These are phyloP conservation scores for Lonchura striata DNA, from an alignment of 2,113 vertebrate species.

Conservation along the genomic window DNA sequence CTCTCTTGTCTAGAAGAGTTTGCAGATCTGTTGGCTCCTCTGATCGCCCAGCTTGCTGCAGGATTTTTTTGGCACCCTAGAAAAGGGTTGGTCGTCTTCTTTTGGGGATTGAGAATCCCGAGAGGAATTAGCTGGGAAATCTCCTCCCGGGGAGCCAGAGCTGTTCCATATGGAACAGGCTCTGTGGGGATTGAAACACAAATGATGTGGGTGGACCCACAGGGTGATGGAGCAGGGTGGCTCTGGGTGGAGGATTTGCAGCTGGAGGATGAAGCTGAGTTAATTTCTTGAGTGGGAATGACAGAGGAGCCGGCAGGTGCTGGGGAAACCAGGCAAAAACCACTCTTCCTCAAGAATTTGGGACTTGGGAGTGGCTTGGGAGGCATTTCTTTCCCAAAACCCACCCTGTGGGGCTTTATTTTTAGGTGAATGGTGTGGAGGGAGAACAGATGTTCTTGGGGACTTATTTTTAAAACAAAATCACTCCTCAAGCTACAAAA, in stretches of 20 bases:
- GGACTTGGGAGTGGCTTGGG: neutral
- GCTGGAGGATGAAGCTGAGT: neutral
- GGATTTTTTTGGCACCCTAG: neutral
- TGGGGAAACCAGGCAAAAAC: neutral
- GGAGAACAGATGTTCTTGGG: conserved; percentile 5
- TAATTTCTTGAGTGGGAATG: neutral
- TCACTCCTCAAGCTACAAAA: neutral
- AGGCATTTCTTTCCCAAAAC: neutral
- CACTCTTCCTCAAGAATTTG: neutral
- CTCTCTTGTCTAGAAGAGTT: neutral
- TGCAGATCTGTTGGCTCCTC: neutral
- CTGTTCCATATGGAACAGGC: neutral
- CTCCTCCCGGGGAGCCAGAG: neutral
- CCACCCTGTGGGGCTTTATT: neutral
- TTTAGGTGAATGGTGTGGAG: neutral
- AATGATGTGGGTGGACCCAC: neutral
- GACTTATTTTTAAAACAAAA: conserved; percentile 11
- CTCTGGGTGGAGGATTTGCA: neutral
- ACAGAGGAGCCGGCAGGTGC: neutral
- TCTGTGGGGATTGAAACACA: neutral
- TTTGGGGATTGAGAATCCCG: neutral
- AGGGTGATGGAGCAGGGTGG: neutral
- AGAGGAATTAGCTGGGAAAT: neutral
- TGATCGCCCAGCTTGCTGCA: neutral
- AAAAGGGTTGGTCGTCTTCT: neutral